Conservation (phyloP, 1,140 invertebrate genomes). For the Trichonephila clavata region DNA sequence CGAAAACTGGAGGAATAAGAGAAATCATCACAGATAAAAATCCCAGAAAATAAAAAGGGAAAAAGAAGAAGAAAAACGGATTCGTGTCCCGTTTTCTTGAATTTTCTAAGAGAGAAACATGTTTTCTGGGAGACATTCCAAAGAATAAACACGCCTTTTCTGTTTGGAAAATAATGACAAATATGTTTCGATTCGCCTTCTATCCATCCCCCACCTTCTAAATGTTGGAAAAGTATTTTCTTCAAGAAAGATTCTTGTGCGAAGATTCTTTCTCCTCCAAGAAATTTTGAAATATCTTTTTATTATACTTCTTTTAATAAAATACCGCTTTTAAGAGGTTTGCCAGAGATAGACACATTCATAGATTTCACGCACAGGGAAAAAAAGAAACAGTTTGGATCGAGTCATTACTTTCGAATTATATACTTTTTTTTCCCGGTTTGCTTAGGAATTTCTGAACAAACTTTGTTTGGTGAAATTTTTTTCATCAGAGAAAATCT, state of each 20-base stretch:
- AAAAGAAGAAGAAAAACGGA: not conserved
- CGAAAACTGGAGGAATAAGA: constrained; percentile 39
- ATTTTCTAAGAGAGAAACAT: not conserved
- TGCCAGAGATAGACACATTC: not conserved
- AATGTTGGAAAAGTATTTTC: constrained; percentile 11
- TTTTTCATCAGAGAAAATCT: no score
- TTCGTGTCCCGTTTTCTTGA: constrained; percentile 15
- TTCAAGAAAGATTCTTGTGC: not conserved
- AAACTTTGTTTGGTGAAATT: no score
- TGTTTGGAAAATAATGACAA: constrained; percentile 43
- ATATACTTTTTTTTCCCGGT: no score
- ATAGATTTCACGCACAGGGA: not conserved
- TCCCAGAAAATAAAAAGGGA: not conserved
- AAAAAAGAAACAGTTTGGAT: no score
- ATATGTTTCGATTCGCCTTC: constrained; percentile 24
- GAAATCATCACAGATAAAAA: constrained; percentile 30
- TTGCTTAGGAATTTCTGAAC: no score
- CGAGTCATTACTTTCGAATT: no score
- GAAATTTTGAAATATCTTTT: not conserved
- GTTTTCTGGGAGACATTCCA: not conserved
- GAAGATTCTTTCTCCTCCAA: not conserved
- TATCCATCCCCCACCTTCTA: not conserved
- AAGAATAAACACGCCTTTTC: not conserved
- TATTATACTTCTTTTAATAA: not conserved
- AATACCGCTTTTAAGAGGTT: not conserved